phyloP scores from a whole-genome alignment of 1,140 invertebrate species.

The Drosophila murphyi region DNA sequence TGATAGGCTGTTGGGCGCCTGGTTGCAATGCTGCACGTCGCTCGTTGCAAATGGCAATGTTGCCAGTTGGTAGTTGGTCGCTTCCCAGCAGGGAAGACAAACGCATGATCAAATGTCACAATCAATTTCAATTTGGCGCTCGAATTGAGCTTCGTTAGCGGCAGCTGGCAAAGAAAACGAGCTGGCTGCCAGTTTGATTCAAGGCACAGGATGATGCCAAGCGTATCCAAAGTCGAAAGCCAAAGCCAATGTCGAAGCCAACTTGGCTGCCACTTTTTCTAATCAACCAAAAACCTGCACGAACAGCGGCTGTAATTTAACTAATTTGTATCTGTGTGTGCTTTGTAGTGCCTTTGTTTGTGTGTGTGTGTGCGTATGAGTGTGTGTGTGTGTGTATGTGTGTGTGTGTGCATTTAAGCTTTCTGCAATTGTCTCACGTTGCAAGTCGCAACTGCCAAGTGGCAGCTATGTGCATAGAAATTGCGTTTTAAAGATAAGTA shows the following conservation, averaged over 20 bases:
- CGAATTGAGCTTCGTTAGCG: slow-evolving; percentile 81
- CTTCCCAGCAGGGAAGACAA: slow-evolving; percentile 31
- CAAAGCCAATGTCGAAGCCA: slow-evolving; percentile 39
- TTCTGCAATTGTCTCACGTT: slow-evolving; percentile 66
- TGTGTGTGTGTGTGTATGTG: slow-evolving; percentile 14
- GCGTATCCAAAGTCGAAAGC: slow-evolving; percentile 41
- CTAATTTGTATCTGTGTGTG: slow-evolving; percentile 64
- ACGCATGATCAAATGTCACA: slow-evolving; percentile 83
- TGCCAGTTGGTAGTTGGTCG: slow-evolving; percentile 2
- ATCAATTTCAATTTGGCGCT: slow-evolving; percentile 83
- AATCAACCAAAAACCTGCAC: slow-evolving; percentile 62
- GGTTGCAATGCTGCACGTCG: slow-evolving; percentile 10
- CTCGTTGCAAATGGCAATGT: background rate
- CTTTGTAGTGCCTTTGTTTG: background rate
- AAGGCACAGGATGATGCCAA: slow-evolving; percentile 23
- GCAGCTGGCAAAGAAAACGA: slow-evolving; percentile 62
- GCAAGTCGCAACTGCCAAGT: slow-evolving; percentile 20
- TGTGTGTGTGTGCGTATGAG: no score
- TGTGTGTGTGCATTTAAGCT: slow-evolving; percentile 23
- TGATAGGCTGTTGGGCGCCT: slow-evolving; percentile 1
- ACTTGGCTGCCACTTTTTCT: slow-evolving; percentile 71
- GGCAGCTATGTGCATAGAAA: slow-evolving; percentile 38
- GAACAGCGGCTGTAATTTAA: slow-evolving; percentile 75
- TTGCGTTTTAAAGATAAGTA: slow-evolving; percentile 4
- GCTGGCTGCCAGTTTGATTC: slow-evolving; percentile 35